Base-by-base conservation (phyloP, 1,140 invertebrate species). In the Nasonia vitripennis region DNA sequence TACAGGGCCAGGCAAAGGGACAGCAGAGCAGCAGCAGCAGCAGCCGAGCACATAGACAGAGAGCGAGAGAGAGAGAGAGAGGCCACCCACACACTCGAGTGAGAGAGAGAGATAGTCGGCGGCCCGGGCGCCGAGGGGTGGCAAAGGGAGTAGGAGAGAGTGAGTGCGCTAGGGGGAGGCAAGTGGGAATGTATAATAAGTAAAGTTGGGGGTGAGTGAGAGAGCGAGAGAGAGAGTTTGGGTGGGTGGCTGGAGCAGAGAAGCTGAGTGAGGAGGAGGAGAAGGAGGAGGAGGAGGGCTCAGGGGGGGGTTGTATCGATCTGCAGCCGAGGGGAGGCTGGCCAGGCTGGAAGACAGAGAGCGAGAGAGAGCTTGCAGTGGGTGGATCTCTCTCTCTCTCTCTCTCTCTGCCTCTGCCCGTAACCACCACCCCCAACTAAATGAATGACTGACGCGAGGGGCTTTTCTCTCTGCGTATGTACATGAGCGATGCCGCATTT, bases 261-360 rank as follows among this genome's bases (percentile, higher is more conserved):
- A 83, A 85, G 84, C 78, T 75, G 88, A 75, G 81, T 86, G 88
- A 83, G 74, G 80, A 73, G 82, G 81, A 78, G 71, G 88, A 83
- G 74, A 78, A 73, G 82, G 81, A 78, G 71, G 89, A 87, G 86
- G 87, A 86, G 86, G 68, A 34, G 89, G 87, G 87, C 82, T 81
- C 88, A 88, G 87, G 92, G 92, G 92, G 92, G 93, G 93, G 91
- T 91, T 92, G 90, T 92, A 92, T 92, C 91, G 92, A 92, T 92
- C 90, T 92, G 89, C 85, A 67, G 62, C 78, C 83, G 87, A 89
- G 87, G 88, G 87, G 87, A 88, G 89, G 51, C 31, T 34, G 74
- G 70, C 70, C 77, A 74, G n/a, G 70, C 45, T 55, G 48, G 20
- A 5, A 80, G 70, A 80, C 70, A 67, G 70, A 71, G 83, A 78